Conservation (phyloP, 2,888 invertebrate genomes). For the Plebejus anna region DNA sequence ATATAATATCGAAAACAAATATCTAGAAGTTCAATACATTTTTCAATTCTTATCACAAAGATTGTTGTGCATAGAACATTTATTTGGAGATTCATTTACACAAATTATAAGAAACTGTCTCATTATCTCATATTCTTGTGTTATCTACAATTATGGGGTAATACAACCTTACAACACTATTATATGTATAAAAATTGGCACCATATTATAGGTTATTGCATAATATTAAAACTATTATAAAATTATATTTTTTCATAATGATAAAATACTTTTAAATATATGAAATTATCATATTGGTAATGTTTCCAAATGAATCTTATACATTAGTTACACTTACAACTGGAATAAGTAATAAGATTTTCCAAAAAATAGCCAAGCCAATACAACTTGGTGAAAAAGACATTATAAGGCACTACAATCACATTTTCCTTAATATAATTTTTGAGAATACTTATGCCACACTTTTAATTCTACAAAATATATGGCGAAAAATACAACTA, state of each 20-base stretch:
- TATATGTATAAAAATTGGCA: constrained; percentile 31
- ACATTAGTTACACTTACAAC: not conserved
- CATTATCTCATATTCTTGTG: not conserved
- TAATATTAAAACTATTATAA: constrained; percentile 22
- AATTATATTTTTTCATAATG: not conserved
- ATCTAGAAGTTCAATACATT: not conserved
- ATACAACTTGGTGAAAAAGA: constrained; percentile 36
- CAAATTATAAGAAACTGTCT: not conserved
- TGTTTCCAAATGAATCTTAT: constrained; percentile 17
- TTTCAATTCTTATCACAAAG: not conserved
- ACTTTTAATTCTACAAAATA: constrained; percentile 33
- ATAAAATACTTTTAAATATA: constrained; percentile 15
- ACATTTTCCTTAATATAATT: constrained; percentile 45
- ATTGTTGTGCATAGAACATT: not conserved
- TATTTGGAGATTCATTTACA: not conserved
- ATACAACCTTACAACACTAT: not conserved
- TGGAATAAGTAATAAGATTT: not conserved
- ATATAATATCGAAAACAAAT: not conserved
- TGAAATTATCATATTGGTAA: constrained; percentile 25
- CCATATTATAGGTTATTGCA: constrained; percentile 33
- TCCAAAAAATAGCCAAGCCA: constrained; percentile 26
- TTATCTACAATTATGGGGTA: not conserved
- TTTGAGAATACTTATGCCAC: constrained; percentile 34
- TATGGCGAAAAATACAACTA: constrained; percentile 43
- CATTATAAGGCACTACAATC: constrained; percentile 65